phyloP scores from a whole-genome alignment of 2,888 invertebrate genomes.

The Hydrotaea diabolus region DNA sequence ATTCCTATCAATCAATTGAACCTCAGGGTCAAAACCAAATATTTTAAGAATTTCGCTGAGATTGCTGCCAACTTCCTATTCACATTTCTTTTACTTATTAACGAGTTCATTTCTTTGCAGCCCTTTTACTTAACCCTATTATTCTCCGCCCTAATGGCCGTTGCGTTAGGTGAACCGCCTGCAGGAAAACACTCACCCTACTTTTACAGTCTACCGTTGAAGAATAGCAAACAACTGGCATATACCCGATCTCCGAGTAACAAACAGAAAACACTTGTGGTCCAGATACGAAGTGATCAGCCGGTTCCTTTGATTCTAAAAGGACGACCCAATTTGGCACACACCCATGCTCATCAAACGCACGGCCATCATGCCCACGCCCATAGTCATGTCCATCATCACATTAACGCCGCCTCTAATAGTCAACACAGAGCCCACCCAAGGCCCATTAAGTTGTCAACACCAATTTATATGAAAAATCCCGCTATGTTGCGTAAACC shows the following conservation, averaged over 20 bases:
- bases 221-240: conserved; percentile 73
- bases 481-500: conserved; percentile 74
- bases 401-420: conserved; percentile 53
- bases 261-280: conserved; percentile 77
- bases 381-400: conserved; percentile 68
- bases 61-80: too few relatives aligned
- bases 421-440: conserved; percentile 55
- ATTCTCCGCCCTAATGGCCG: conserved; percentile 64
- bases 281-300: conserved; percentile 80
- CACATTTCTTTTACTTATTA: too few relatives aligned
- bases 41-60: too few relatives aligned
- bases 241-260: conserved; percentile 67
- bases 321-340: conserved; percentile 72
- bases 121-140: conserved; percentile 51
- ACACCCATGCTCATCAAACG: conserved; percentile 67
- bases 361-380: conserved; percentile 67
- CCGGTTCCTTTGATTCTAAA: conserved; percentile 78
- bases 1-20: too few relatives aligned
- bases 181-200: conserved; percentile 73
- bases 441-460: conserved; percentile 68
- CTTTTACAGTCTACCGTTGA: conserved; percentile 75
- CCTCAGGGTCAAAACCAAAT: too few relatives aligned
- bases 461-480: conserved; percentile 73
- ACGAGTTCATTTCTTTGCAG: conserved; percentile 45
- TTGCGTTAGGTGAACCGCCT: conserved; percentile 73